These are phyloP conservation scores for Labeo rohita DNA, from an alignment of 2,113 vertebrate genomes.

Conservation along the genomic window DNA sequence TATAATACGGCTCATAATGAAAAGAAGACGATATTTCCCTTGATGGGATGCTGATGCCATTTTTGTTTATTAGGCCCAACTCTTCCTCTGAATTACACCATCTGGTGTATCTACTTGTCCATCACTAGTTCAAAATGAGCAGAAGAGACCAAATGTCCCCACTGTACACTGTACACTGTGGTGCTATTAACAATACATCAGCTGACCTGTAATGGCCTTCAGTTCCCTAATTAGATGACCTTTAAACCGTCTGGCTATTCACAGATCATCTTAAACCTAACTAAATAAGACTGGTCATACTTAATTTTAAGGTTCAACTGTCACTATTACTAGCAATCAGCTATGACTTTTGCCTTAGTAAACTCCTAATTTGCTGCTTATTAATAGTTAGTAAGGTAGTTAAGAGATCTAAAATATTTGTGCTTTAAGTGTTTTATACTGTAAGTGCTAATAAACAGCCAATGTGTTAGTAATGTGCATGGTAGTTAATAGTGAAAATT, in stretches of 20 bases:
- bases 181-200: conserved; percentile 35
- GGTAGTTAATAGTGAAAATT: neutral
- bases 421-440: neutral
- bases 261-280: conserved; percentile 20
- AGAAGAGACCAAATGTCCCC: neutral
- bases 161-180: neutral
- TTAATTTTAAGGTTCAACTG: no score
- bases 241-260: conserved; percentile 32
- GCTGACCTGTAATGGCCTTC: conserved; percentile 43
- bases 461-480: neutral
- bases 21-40: neutral
- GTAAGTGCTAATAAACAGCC: neutral
- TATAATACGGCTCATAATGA: neutral
- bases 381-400: neutral
- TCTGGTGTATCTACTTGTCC: neutral
- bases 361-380: neutral
- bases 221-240: conserved; percentile 48
- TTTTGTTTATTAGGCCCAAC: neutral
- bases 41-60: neutral
- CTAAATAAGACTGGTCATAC: neutral
- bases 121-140: neutral
- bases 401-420: neutral
- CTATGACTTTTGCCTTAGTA: neutral
- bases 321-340: neutral
- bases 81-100: neutral